Base-by-base conservation (phyloP, 2,113 vertebrate species). In the Tetrao urogallus region DNA sequence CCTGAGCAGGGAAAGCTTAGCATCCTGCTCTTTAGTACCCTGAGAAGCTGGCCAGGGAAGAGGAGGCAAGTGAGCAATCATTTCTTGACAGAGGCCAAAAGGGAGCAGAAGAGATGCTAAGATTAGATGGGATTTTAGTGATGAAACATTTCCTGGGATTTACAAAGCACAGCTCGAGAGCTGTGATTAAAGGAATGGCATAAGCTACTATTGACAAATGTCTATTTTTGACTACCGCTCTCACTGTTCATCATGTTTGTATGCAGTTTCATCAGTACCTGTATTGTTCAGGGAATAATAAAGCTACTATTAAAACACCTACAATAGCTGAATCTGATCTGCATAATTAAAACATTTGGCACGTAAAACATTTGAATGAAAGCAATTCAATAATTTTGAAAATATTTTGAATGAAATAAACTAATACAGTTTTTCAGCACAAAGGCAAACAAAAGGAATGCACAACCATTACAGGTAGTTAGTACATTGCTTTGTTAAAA, bases 181-280 rank as follows among this genome's bases (percentile, higher is more conserved):
- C 54, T 32, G 61, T 24, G 32, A n/a, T 21, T 42, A 45, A n/a
- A 52, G 5, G 34, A 71, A 32, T 9, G 24, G 20, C 1, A 7
- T 30, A 4, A 79, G 60, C 4, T 6, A 0, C 0, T 32, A 0
- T 1, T 70, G 45, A 24, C 67, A 65, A n/a, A 40, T 27, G 34
- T 4, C 48, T 52, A 0, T 25, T 5, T 40, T 47, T 42, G 30
- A 22, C n/a, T 70, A 52, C 40, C 74, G 34, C 27, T 1, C 0
- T 32, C 0, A 0, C 15, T 79, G 8, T 9, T 67, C 28, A 32
- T 19, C 14, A 1, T 3, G 6, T 34, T 43, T 52, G 48, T 36
- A 6, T 47, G 54, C 45, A 47, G 27, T 15, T 1, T 13, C 32
- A 7, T 10, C 8, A 4, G 34, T 4, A 58, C 18, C 25, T 50